Conservation (phyloP, 2,888 invertebrate genomes). For the Amblyjoppa proteus region DNA sequence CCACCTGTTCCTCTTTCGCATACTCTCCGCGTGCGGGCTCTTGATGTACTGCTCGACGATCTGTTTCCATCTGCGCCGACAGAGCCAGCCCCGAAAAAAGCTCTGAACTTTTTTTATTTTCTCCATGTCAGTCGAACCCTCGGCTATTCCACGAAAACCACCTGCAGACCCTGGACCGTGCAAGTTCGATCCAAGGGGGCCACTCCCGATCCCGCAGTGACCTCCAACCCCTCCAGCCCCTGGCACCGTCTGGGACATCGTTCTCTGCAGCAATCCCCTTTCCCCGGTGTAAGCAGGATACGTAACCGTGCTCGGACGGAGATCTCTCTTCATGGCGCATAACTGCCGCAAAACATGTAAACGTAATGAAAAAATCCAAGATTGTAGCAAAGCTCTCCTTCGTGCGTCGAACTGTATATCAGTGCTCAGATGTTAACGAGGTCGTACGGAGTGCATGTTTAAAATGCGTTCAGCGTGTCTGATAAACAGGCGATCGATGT, state of each 20-base stretch:
- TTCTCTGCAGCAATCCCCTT: conserved; percentile 72
- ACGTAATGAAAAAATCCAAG: conserved; percentile 49
- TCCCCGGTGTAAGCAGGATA: conserved; percentile 72
- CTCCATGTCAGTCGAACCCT: conserved; percentile 91
- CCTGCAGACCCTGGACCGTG: conserved; percentile 74
- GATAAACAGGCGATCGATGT: neutral
- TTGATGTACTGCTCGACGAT: conserved; percentile 98
- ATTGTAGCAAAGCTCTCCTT: conserved; percentile 48
- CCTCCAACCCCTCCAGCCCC: conserved; percentile 57
- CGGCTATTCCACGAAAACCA: conserved; percentile 80
- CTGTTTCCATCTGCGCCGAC: conserved; percentile 96
- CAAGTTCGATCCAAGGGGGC: conserved; percentile 65
- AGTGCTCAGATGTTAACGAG: neutral
- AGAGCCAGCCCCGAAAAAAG: conserved; percentile 97
- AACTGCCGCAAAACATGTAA: conserved; percentile 86
- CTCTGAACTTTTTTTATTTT: conserved; percentile 97
- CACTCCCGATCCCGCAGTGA: conserved; percentile 62
- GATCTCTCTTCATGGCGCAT: conserved; percentile 93
- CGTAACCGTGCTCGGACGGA: conserved; percentile 86
- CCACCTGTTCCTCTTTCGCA: conserved; percentile 95
- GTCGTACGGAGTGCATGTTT: neutral
- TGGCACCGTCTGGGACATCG: conserved; percentile 75
- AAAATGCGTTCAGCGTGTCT: neutral
- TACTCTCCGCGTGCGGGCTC: conserved; percentile 97
- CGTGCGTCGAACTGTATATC: neutral